Evolutionary conservation across 2,888 invertebrate species (phyloP), one percentile per base, ranked within the genome.

Genomic region (Gnatocerus cornutus): DNA sequence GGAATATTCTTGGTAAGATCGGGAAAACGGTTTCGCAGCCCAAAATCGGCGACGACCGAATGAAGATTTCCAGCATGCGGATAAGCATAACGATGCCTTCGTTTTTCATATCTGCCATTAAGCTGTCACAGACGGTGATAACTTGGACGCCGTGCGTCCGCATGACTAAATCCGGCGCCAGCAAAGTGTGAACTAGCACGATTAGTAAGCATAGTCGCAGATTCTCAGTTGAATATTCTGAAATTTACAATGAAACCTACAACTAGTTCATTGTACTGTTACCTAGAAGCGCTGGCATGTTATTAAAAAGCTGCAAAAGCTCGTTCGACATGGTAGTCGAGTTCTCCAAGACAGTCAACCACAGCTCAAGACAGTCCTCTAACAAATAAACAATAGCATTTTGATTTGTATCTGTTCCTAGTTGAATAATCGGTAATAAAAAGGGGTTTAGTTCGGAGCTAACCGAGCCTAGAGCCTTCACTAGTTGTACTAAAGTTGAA

Each of bases 361-460:
- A 98, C 68, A 98, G 87, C 75, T 96, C 94, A 39, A 98, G 86
- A 1, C 96, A 97, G 82, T 98, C 98, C 84, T 97, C 97, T 75
- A 97, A 86, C 58, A 98, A 88, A 84, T 98, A 98, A 59, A 98
- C 93, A 83, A 96, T 94, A 0, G 93, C 90, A 62, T 91, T 90
- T 81, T 94, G 91, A 71, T 90, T 88, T 0, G 93, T 88, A 79
- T 95, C 93, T 0, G 96, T 96, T 65, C 93, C 92, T 69, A 92
- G 82, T 70, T 89, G 88, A 71, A 95, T 90, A 55, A 94, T 91
- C 82, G 83, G 88, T 69, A 92, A 84, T 13, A 92, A 86, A 86
- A 92, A 91, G 5, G 89, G 89, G 12, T 89, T 87, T 76, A 91
- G 85, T 71, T 84, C 82, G 0, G 80, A 84, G 3, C 89, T 86